These are phyloP conservation scores for Egretta garzetta DNA, from an alignment of 2,113 vertebrate species.

Conservation along the genomic window DNA sequence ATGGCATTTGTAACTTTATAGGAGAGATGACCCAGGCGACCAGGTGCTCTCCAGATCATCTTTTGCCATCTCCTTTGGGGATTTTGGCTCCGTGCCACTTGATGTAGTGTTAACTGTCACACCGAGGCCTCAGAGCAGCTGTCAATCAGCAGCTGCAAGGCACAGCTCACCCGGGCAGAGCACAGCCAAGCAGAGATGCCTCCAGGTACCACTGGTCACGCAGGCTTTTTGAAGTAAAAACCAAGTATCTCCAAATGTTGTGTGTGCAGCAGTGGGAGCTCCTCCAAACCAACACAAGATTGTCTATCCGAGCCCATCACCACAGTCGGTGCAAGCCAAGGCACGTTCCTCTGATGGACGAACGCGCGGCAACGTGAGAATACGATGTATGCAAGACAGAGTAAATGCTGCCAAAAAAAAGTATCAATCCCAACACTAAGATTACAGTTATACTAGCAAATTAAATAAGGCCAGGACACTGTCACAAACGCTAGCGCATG, in stretches of 20 bases:
- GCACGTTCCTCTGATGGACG: accelerated
- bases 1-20: neutral
- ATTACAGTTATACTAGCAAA: neutral
- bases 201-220: accelerated
- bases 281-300: neutral
- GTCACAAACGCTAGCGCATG: neutral
- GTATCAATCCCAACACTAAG: neutral
- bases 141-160: constrained; percentile 12
- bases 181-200: neutral
- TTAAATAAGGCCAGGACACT: neutral
- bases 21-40: accelerated
- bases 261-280: accelerated
- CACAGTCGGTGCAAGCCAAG: neutral
- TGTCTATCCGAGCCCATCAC: accelerated
- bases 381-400: neutral
- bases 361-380: neutral
- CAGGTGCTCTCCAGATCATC: constrained; percentile 23
- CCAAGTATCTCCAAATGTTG: neutral
- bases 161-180: neutral
- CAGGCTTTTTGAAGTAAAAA: neutral
- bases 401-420: neutral
- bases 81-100: neutral
- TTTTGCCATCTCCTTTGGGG: neutral
- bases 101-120: neutral
- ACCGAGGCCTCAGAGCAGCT: neutral